phyloP scores from a whole-genome alignment of 2,888 invertebrate genomes.

The Synergus umbraculus region DNA sequence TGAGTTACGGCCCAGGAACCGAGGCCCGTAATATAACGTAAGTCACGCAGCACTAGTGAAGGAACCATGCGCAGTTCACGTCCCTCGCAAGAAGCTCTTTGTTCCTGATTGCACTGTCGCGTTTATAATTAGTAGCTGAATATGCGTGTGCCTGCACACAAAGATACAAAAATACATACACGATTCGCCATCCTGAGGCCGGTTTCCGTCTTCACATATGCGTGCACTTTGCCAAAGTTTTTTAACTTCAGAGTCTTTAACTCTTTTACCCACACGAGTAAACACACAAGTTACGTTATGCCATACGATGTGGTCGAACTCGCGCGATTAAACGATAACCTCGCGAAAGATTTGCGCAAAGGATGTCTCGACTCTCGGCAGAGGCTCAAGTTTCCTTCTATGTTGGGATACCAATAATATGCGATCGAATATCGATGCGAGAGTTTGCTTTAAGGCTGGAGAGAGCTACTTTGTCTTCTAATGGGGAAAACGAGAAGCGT shows the following conservation, averaged over 20 bases:
- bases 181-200: constrained; percentile 3
- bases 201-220: background rate
- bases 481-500: constrained; percentile 5
- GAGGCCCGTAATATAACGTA: constrained; percentile 59
- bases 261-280: constrained; percentile 5
- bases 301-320: background rate
- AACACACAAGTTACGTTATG: background rate
- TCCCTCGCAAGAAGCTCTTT: constrained; percentile 58
- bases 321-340: constrained; percentile 32
- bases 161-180: constrained; percentile 49
- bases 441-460: constrained; percentile 9
- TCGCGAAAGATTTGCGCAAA: constrained; percentile 1
- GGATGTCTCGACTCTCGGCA: constrained; percentile 6
- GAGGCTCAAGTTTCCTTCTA: constrained; percentile 8
- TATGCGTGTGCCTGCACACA: constrained; percentile 45
- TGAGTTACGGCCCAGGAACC: constrained; percentile 66
- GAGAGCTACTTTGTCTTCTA: constrained; percentile 23
- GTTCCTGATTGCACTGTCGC: constrained; percentile 68
- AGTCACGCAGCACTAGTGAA: constrained; percentile 65
- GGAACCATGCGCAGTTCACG: constrained; percentile 43
- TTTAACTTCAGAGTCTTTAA: constrained; percentile 20
- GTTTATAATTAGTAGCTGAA: constrained; percentile 68
- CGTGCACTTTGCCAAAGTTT: background rate
- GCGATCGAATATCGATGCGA: constrained; percentile 27
- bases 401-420: constrained; percentile 14